Conservation (phyloP, 2,797 vertebrate species). For the Cuniculus paca region DNA sequence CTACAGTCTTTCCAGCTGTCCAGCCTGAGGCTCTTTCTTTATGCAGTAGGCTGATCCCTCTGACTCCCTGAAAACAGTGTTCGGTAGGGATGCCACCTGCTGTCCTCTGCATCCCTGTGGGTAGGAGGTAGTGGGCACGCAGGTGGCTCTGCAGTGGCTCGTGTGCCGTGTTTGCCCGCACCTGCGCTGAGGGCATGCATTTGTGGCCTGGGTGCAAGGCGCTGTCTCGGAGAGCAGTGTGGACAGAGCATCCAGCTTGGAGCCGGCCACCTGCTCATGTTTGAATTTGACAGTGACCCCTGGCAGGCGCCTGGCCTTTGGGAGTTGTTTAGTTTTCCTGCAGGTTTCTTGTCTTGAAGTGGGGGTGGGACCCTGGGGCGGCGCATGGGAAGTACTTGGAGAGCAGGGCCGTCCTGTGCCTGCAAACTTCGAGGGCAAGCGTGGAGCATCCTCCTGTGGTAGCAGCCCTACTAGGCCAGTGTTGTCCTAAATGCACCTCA, state of each 20-base stretch:
- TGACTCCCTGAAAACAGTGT: neutral
- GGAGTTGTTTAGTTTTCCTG: neutral
- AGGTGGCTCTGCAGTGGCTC: no score
- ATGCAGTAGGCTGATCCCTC: neutral
- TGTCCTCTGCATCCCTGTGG: no score
- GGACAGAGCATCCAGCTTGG: neutral
- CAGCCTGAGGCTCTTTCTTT: neutral
- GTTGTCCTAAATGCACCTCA: neutral
- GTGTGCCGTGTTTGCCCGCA: no score
- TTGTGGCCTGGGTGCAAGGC: neutral
- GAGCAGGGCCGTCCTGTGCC: no score
- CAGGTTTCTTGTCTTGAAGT: neutral
- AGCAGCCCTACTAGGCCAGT: rapidly evolving
- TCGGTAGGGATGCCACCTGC: neutral
- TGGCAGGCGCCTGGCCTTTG: neutral
- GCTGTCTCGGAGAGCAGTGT: neutral
- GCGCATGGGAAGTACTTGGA: neutral
- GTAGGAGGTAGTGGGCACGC: neutral
- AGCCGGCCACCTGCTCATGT: neutral
- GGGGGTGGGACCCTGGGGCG: neutral
- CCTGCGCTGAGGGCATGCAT: no score
- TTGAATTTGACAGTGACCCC: neutral
- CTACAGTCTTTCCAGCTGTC: neutral
- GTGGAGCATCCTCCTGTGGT: neutral
- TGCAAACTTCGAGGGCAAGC: neutral